Conservation (phyloP, 2,888 invertebrate species). For the Torymus auratus region DNA sequence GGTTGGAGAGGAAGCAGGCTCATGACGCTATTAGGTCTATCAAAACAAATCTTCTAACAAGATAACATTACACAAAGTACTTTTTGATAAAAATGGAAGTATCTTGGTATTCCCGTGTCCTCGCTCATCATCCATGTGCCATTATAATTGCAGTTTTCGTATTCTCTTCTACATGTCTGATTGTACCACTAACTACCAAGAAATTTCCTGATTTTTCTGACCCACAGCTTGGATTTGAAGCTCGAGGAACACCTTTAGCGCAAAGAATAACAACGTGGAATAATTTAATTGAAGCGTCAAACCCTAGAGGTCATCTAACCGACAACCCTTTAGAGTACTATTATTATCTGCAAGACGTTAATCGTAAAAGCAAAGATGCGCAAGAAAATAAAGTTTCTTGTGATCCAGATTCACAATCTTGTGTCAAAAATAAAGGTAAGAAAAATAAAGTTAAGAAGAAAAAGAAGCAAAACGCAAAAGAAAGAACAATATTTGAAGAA, state of each 20-base stretch:
- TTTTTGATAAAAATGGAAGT: conserved; percentile 25
- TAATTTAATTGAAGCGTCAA: conserved; percentile 87
- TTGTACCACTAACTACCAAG: conserved; percentile 81
- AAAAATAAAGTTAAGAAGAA: conserved; percentile 40
- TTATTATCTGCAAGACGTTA: conserved; percentile 66
- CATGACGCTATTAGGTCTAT: too few species aligned
- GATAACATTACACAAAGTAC: too few species aligned
- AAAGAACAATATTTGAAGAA: background rate
- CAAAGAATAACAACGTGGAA: conserved; percentile 90
- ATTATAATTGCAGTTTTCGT: conserved; percentile 81
- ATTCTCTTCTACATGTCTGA: conserved; percentile 82
- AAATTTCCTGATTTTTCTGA: conserved; percentile 89
- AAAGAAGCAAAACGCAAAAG: conserved; percentile 29
- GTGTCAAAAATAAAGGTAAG: conserved; percentile 1
- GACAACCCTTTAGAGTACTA: conserved; percentile 81
- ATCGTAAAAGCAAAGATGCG: conserved; percentile 62
- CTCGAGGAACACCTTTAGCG: conserved; percentile 91
- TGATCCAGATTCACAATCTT: background rate
- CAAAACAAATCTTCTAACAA: too few species aligned
- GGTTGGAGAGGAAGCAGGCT: too few species aligned
- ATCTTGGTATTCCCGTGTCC: conserved; percentile 80
- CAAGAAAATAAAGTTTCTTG: background rate
- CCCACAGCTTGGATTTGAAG: conserved; percentile 93
- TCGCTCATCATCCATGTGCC: conserved; percentile 83
- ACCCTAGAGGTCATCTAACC: conserved; percentile 83